Evolutionary conservation across 2,113 vertebrate genomes (phyloP), one percentile per base, ranked within the genome.

Genomic region (Mesoclemmys tuberculata): DNA sequence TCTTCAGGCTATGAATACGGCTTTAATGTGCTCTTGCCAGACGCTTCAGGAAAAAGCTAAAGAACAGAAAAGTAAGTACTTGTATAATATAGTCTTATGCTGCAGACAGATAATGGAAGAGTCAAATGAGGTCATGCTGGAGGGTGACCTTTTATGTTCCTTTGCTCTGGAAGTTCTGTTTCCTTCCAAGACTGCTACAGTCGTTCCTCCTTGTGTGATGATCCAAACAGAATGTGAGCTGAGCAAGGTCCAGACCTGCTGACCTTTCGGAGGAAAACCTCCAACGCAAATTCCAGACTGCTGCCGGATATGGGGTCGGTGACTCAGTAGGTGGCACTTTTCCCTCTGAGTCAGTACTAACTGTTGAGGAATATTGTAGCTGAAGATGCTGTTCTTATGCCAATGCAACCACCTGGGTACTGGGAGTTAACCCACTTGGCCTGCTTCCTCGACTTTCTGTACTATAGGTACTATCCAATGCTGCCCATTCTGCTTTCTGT

Each of bases 11-110:
- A 82, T 75, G 75, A 98, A 97, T 64, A 80, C 83, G 38, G 75
- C 85, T 83, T 29, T 97, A 92, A 84, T 68, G 8, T 93, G n/a
- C 61, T 44, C 89, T 90, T 96, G 96, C 86, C 97, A 94, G 78
- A 87, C 56, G 0, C 94, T 95, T 44, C 94, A 97, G 90, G 96
- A 85, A 89, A 97, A 97, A 82, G 90, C 93, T 14, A 93, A 96
- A 82, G 92, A 95, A 8, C 93, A 93, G 71, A 96, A 90, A 95
- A 97, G 98, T 99, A 93, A 98, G 98, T 98, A 97, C 85, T 80
- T 49, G 6, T 0, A 8, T 88, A 85, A 54, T n/a, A 16, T 91
- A 52, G 35, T 80, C 12, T 48, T 49, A 8, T 27, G 74, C 56
- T 38, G 4, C 8, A 26, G 21, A 29, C 14, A n/a, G 44, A 35